Evolutionary conservation across 1,140 invertebrate species (phyloP).

Genomic region (Macrostomum lignano): DNA sequence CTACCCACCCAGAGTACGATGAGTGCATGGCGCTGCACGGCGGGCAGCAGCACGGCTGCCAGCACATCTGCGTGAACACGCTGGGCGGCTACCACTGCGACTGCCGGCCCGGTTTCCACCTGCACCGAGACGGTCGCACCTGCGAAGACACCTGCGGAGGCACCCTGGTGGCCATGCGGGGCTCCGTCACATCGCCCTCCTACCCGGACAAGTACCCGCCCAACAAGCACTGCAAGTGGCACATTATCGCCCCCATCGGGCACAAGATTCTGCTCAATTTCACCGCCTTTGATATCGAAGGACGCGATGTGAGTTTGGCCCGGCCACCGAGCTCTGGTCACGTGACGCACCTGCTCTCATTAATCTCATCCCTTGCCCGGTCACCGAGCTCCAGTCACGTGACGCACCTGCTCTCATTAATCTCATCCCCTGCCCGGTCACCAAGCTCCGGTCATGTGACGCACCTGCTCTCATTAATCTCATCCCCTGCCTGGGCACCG

Average conservation of each 20-base stretch:
- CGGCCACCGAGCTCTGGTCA: no score
- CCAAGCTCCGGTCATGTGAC: no score
- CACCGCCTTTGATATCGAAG: constrained; percentile 85
- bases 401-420: no score
- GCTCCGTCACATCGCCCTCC: constrained; percentile 69
- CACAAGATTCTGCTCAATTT: constrained; percentile 82
- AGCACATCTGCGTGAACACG: constrained; percentile 78
- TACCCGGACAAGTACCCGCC: constrained; percentile 74
- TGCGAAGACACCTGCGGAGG: constrained; percentile 97
- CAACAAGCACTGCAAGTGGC: constrained; percentile 85
- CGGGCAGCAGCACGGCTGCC: constrained; percentile 87
- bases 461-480: no score
- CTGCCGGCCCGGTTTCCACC: constrained; percentile 69
- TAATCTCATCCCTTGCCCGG: no score
- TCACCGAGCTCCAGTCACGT: no score
- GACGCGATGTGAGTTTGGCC: constrained; percentile 58
- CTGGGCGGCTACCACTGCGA: constrained; percentile 69
- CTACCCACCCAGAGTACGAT: constrained; percentile 45
- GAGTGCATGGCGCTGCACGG: constrained; percentile 53
- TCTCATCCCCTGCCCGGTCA: no score
- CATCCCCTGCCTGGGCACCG: no score
- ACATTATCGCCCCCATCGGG: constrained; percentile 63
- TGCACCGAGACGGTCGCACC: constrained; percentile 79
- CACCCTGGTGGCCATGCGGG: constrained; percentile 51
- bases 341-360: no score